Base-by-base conservation (phyloP, 2,797 vertebrate species). In the Falco naumanni region DNA sequence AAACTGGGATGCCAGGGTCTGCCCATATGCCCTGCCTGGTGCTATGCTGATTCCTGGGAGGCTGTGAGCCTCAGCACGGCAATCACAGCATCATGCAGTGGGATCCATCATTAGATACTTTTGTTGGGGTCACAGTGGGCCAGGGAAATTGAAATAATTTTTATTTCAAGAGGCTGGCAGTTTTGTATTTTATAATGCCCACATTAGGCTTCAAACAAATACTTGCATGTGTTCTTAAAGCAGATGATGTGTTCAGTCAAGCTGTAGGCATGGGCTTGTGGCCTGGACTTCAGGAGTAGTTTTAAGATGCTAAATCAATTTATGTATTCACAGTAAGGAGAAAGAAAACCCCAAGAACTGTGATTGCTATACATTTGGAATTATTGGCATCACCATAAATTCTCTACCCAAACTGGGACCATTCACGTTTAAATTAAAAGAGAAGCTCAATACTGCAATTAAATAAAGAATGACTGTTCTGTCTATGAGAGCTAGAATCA, bases 1-100 rank as follows among this genome's bases (percentile, higher is more conserved):
- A n/a, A 78, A 39, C 19, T 9, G 9, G 9, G 4, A 3, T 6
- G 5, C 1, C 11, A 60, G 53, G 47, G 66, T 39, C 39, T 19
- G 13, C 66, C 31, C 39, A 26, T 2, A 0, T 2, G 3, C 39
- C 53, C 39, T 71, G 24, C 28, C 34, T n/a, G 31, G 31, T 41
- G 48, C 26, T 16, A 21, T 28, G 53, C 60, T 37, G 66, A 50
- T 74, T 83, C 43, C 25, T 21, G 56, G 43, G 41, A 60, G 53
- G 24, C 31, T 59, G 51, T 0, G 3, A 26, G 34, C 34, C 34
- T 29, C 48, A 37, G 28, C 7, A 1, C 15, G 51, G 45, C 43
- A 33, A 16, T 64, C 1, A 1, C 64, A 70, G 10, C 1, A 2
- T 6, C 25, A 28, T 1, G 7, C 13, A 12, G 50, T 6, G 1